Evolutionary conservation across 2,797 vertebrate genomes (phyloP).

Genomic region (Acanthornis magna): DNA sequence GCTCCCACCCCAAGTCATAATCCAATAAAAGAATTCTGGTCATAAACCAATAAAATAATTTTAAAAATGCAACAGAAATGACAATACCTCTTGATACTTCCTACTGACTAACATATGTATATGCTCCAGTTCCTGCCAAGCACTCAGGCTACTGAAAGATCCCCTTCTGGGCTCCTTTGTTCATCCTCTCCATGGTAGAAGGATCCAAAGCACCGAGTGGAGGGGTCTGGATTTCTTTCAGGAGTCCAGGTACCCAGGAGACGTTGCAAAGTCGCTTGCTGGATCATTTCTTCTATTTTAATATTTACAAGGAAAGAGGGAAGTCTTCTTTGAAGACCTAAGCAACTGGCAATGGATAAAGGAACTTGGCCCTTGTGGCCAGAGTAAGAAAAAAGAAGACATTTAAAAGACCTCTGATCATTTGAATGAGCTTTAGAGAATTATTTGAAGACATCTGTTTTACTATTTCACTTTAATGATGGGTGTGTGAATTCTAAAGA

Average conservation of each 20-base stretch:
- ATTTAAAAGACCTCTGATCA: background rate
- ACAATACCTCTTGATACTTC: background rate
- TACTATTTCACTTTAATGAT: slow-evolving; percentile 4
- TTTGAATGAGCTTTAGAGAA: slow-evolving; percentile 1
- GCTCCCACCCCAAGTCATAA: background rate
- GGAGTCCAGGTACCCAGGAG: background rate
- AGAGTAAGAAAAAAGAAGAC: background rate
- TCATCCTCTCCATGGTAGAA: background rate
- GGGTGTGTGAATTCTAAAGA: background rate
- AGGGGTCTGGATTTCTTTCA: background rate
- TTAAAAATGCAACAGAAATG: background rate
- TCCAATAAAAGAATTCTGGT: background rate
- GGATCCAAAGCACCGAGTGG: background rate
- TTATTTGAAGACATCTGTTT: slow-evolving; percentile 13
- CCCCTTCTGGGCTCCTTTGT: background rate
- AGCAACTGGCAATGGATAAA: background rate
- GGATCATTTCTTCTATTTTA: background rate
- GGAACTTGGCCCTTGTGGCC: background rate
- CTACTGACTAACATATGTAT: background rate
- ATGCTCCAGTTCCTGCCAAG: background rate
- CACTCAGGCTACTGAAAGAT: accelerated
- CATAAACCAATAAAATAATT: background rate
- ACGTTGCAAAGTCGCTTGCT: background rate
- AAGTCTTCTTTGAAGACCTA: background rate
- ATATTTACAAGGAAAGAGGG: background rate